Percentiles rank a stretch among this genome's conserved stretches.
phyloP scores from a whole-genome alignment of 2,888 invertebrate genomes.

The Diabrotica balteata region DNA sequence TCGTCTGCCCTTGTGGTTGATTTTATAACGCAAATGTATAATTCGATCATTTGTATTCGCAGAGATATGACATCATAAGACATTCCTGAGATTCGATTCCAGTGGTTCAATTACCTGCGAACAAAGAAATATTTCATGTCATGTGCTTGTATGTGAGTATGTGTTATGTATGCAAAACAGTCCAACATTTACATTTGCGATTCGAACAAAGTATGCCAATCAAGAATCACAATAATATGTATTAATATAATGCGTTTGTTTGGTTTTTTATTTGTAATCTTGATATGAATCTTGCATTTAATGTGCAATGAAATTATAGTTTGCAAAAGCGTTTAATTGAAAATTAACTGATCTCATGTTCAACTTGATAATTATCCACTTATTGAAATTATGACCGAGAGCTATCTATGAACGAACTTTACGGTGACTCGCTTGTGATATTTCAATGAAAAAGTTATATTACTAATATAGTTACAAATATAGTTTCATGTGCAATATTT shows the following conservation, averaged over 20 bases:
- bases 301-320: not conserved
- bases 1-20: slow-evolving; percentile 25
- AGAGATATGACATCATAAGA: slow-evolving; percentile 27
- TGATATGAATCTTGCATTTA: not conserved
- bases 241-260: slow-evolving; percentile 6
- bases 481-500: too few species aligned
- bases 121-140: slow-evolving; percentile 30
- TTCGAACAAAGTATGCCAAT: slow-evolving; percentile 25
- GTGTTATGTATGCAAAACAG: slow-evolving; percentile 26
- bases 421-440: too few species aligned
- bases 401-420: too few species aligned
- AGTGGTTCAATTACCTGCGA: slow-evolving; percentile 29
- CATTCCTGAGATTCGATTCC: slow-evolving; percentile 29
- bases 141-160: slow-evolving; percentile 19
- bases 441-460: too few species aligned
- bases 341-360: too few species aligned
- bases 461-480: too few species aligned
- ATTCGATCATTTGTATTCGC: slow-evolving; percentile 27
- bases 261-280: slow-evolving; percentile 7
- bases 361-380: too few species aligned
- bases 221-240: slow-evolving; percentile 10
- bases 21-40: slow-evolving; percentile 24
- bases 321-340: too few species aligned
- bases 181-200: slow-evolving; percentile 13
- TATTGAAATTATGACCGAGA: too few species aligned